phyloP scores from a whole-genome alignment of 2,888 invertebrate species.

The Hirtodrosophila confusa region DNA sequence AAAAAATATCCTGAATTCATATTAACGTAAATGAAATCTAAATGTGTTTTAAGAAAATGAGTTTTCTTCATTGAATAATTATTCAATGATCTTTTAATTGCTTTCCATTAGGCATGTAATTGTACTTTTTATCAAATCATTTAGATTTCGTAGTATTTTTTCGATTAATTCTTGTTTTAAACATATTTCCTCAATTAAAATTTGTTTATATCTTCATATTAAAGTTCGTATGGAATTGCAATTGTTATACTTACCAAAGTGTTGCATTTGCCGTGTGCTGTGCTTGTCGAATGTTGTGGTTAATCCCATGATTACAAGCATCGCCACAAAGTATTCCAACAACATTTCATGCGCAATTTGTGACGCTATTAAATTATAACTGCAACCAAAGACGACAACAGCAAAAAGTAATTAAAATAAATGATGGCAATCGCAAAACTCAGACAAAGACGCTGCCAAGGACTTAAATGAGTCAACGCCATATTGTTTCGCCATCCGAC shows the following conservation, averaged over 20 bases:
- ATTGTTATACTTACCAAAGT: conserved; percentile 74
- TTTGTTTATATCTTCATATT: not conserved
- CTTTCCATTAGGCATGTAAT: too few relatives aligned
- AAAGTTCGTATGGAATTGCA: conserved; percentile 10
- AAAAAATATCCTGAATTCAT: not conserved
- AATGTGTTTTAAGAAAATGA: too few relatives aligned
- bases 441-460: conserved; percentile 51
- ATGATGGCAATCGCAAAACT: conserved; percentile 73
- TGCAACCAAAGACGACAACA: conserved; percentile 60
- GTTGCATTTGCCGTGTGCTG: conserved; percentile 64
- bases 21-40: too few relatives aligned
- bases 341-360: conserved; percentile 84
- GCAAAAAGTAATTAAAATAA: conserved; percentile 77
- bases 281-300: conserved; percentile 81
- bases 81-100: too few relatives aligned
- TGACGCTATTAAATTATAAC: conserved; percentile 77
- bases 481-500: conserved; percentile 62
- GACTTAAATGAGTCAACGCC: conserved; percentile 59
- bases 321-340: conserved; percentile 84
- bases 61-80: too few relatives aligned
- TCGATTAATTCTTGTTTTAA: too few relatives aligned
- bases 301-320: conserved; percentile 84
- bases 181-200: too few relatives aligned
- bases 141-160: too few relatives aligned
- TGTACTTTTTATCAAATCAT: too few relatives aligned